Evolutionary conservation across 1,140 invertebrate species (phyloP).

Genomic region (Ditylenchus dipsaci): DNA sequence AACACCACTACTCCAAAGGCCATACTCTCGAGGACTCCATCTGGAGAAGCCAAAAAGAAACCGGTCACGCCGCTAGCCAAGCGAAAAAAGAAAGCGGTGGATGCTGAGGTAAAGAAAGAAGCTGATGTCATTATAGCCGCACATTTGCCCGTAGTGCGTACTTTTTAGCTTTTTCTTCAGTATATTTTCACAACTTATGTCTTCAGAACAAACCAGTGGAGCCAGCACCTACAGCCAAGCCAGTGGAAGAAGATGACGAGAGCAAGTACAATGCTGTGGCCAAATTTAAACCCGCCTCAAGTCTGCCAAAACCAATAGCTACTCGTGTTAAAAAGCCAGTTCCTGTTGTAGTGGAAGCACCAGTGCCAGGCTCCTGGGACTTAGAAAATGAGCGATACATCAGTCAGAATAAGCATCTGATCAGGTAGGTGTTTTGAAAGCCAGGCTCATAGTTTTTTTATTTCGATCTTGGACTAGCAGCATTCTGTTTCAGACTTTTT

Average conservation of each 20-base stretch:
- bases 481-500: slow-evolving; percentile 1
- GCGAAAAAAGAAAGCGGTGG: neutral
- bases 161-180: too few species aligned
- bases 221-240: neutral
- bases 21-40: neutral
- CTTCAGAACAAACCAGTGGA: neutral
- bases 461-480: slow-evolving; percentile 1
- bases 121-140: neutral
- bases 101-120: neutral
- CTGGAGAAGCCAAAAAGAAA: neutral
- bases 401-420: slow-evolving; percentile 31
- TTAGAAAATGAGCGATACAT: slow-evolving; percentile 27
- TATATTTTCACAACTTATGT: neutral
- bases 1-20: neutral
- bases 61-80: neutral
- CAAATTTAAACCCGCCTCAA: neutral
- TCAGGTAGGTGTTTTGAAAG: slow-evolving; percentile 10
- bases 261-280: slow-evolving; percentile 40
- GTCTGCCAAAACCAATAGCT: neutral
- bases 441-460: too few species aligned
- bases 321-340: slow-evolving; percentile 9
- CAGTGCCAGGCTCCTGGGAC: slow-evolving; percentile 32
- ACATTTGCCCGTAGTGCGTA: neutral
- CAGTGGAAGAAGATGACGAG: slow-evolving; percentile 22
- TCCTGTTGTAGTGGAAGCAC: slow-evolving; percentile 7